phyloP scores from a whole-genome alignment of 2,113 vertebrate genomes.

The Noturus placidus region DNA sequence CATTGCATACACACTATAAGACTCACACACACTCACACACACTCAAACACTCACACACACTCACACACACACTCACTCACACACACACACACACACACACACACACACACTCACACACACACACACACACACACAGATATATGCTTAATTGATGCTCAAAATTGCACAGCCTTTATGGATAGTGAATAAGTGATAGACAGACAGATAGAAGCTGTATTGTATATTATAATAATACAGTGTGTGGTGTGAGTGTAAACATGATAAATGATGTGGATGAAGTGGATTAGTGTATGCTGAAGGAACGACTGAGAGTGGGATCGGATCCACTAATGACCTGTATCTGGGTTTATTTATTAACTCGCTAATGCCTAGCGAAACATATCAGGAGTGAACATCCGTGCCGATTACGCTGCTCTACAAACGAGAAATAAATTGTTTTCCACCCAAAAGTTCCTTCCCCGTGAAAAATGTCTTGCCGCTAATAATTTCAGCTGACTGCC shows the following conservation, averaged over 20 bases:
- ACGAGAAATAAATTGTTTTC: slow-evolving; percentile 35
- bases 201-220: no score
- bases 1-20: not conserved
- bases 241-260: not conserved
- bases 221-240: not conserved
- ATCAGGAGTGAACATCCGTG: slow-evolving; percentile 12
- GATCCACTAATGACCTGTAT: slow-evolving; percentile 5
- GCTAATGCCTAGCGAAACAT: slow-evolving; percentile 1
- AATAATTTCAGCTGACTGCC: slow-evolving; percentile 37
- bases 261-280: not conserved
- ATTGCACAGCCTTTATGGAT: no score
- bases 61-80: not conserved
- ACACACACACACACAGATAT: no score
- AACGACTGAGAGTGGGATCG: slow-evolving; percentile 7
- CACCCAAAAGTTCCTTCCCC: slow-evolving; percentile 12
- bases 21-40: not conserved
- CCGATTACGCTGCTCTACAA: slow-evolving; percentile 1
- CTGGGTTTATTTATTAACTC: slow-evolving; percentile 18
- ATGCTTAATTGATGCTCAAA: no score
- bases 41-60: not conserved
- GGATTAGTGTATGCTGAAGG: no score
- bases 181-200: no score
- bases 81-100: not conserved
- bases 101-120: no score
- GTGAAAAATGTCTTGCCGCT: not conserved